Percentiles rank a stretch among this genome's conserved stretches.
phyloP scores from a whole-genome alignment of 2,113 vertebrate genomes.

The Abramis brama region DNA sequence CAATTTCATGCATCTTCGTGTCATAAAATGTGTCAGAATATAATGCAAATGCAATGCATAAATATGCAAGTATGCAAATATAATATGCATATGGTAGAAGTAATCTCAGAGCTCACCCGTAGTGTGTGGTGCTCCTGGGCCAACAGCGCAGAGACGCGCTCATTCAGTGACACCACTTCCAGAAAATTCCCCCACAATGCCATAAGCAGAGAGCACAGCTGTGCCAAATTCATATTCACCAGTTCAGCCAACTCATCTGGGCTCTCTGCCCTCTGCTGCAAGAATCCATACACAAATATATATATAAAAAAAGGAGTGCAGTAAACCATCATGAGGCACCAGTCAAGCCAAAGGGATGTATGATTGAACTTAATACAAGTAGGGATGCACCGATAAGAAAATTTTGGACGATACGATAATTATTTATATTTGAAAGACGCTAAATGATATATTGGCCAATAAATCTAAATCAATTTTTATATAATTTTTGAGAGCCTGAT shows the following conservation, averaged over 20 bases:
- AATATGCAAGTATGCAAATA: not conserved
- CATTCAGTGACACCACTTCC: constrained; percentile 90
- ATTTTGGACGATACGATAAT: too few relatives aligned
- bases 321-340: not conserved
- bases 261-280: constrained; percentile 87
- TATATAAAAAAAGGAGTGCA: not conserved
- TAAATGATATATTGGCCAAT: too few relatives aligned
- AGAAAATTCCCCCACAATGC: constrained; percentile 98
- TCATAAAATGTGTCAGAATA: not conserved
- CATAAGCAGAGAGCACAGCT: constrained; percentile 98
- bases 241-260: constrained; percentile 96
- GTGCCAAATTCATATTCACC: constrained; percentile 98
- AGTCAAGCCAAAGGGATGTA: not conserved
- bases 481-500: too few relatives aligned
- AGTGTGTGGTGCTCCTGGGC: constrained; percentile 91
- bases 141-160: constrained; percentile 84
- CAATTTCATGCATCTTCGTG: not conserved
- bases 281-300: constrained; percentile 39
- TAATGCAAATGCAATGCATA: not conserved
- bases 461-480: too few relatives aligned
- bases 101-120: constrained; percentile 80
- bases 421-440: too few relatives aligned
- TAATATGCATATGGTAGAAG: not conserved
- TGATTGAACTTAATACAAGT: not conserved
- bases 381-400: too few relatives aligned